Evolutionary conservation across 2,888 invertebrate genomes (phyloP), one percentile per base, ranked within the genome.

Genomic region (Marronus borbonicus): DNA sequence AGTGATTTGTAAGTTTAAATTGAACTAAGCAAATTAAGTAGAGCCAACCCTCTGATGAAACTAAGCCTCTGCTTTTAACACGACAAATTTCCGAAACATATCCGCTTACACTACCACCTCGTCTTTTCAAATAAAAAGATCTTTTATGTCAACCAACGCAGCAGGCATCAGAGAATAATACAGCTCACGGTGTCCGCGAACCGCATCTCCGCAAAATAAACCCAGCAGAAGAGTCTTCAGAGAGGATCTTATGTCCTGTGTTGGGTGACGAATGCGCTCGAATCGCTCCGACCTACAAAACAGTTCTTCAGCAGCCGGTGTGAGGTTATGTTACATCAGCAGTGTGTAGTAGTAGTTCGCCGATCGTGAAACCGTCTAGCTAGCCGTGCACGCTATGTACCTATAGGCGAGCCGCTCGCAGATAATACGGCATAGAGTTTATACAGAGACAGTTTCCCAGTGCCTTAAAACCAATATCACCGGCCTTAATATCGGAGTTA

Each of bases 311-410:
- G 76, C 72, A 50, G 36, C n/a, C 50, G 78, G 60, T 64, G 60
- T 64, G 52, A 60, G 76, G 65, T 76, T 79, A 80, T 80, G 78
- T 80, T 78, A 65, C 78, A 78, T 78, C 76, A 80, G 78, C 69
- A 68, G 68, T 72, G 17, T 65, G 77, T 64, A 77, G 60, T 72
- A 66, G 76, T 79, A 80, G 81, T 77, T 76, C 80, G 76, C 36
- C 76, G 77, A 74, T 75, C 76, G 80, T 78, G 49, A 64, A 68
- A 72, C 52, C 62, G 75, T 74, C 44, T 20, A 55, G 69, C 65
- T 55, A 60, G 58, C 44, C 64, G 64, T 55, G 36, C 60, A 28
- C 12, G 17, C 28, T 36, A 36, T 55, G 62, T 14, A 12, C 31
- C 31, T 28, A 12, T 31, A 28, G 17, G 17, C 17, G 17, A 17